Conservation (phyloP, 2,113 vertebrate species). For the Azemiops feae region DNA sequence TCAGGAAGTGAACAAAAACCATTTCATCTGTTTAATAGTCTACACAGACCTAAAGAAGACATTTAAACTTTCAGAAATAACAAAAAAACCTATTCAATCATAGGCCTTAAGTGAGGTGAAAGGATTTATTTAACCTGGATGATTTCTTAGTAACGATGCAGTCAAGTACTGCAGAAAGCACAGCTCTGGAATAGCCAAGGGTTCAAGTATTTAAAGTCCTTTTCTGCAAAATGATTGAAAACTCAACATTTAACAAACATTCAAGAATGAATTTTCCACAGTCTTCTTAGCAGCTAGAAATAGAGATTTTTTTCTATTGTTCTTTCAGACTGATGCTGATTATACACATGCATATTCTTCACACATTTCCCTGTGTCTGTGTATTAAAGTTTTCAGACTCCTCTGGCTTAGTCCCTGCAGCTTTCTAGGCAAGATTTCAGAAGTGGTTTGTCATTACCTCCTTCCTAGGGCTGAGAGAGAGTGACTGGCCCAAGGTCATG, state of each 20-base stretch:
- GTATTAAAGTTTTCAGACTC: not conserved
- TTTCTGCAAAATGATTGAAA: not conserved
- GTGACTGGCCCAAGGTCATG: not conserved
- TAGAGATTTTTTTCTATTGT: not conserved
- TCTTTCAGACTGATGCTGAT: not conserved
- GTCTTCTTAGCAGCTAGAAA: not conserved
- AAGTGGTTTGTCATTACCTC: not conserved
- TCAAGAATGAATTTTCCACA: not conserved
- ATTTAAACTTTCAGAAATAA: not conserved
- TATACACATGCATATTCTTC: not conserved
- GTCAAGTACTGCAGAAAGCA: not conserved
- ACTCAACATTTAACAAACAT: not conserved
- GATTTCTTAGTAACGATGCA: not conserved
- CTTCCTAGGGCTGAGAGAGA: not conserved
- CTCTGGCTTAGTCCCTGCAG: not conserved
- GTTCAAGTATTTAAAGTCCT: not conserved
- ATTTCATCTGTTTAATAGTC: not conserved
- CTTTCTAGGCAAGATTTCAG: not conserved
- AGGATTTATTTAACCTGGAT: not conserved
- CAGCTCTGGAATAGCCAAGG: not conserved
- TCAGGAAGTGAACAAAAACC: not conserved
- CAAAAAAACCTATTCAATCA: not conserved
- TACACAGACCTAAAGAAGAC: not conserved
- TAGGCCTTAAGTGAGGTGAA: not conserved
- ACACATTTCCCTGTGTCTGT: not conserved